phyloP scores from a whole-genome alignment of 2,888 invertebrate species.

The Eutolmus rufibarbis region DNA sequence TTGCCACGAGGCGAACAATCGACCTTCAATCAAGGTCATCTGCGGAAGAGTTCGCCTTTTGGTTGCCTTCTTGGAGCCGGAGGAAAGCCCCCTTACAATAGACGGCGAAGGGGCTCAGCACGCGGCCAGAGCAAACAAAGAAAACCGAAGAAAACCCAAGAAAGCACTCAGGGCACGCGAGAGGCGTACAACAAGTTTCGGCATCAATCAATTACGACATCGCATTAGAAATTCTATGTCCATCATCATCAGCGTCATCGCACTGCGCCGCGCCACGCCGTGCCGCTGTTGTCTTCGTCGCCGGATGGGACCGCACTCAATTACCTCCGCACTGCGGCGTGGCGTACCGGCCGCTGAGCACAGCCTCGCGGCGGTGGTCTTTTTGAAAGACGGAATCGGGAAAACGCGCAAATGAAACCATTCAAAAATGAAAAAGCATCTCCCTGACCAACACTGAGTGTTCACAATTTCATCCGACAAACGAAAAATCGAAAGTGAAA shows the following conservation, averaged over 20 bases:
- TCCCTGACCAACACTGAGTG: not conserved
- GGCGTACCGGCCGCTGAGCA: not conserved
- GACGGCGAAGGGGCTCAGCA: not conserved
- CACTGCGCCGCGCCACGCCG: not conserved
- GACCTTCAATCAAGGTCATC: conserved; percentile 25
- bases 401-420: not conserved
- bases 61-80: not conserved
- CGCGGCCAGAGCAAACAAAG: not conserved
- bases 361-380: not conserved
- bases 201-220: conserved; percentile 35
- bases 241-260: not conserved
- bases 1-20: not conserved
- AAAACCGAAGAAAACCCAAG: not conserved
- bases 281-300: not conserved
- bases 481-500: conserved; percentile 29
- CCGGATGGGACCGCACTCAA: not conserved
- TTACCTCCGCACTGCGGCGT: not conserved
- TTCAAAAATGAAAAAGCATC: not conserved
- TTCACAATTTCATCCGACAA: conserved; percentile 9
- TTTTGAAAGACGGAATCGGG: not conserved
- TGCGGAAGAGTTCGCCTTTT: not conserved
- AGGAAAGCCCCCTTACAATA: conserved; percentile 1
- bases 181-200: not conserved
- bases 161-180: not conserved
- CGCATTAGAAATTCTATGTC: conserved; percentile 28